Evolutionary conservation across 1,140 invertebrate genomes (phyloP).

Genomic region (Brachionus sp.): DNA sequence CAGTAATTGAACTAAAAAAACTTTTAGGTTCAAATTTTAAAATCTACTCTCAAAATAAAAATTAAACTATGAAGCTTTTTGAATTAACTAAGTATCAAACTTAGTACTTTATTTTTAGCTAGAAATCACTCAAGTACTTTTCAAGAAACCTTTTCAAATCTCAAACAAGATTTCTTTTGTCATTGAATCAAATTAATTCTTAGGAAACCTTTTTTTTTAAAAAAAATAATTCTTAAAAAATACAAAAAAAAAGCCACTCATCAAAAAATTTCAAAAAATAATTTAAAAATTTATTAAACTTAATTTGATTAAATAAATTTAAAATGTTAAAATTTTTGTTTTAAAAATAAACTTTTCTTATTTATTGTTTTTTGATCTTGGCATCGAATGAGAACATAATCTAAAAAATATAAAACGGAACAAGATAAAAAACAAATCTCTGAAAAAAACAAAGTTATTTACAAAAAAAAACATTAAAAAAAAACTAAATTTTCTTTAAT

Average conservation of each 20-base stretch:
- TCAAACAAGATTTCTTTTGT: neutral
- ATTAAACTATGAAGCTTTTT: neutral
- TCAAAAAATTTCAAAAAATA: neutral
- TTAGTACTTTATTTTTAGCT: neutral
- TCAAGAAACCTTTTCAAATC: neutral
- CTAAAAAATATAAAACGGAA: constrained; percentile 30
- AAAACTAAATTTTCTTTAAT: neutral
- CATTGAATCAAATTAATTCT: neutral
- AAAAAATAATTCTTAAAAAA: neutral
- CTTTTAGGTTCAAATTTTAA: neutral
- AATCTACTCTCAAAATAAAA: neutral
- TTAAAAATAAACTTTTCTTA: neutral
- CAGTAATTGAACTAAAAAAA: too few relatives aligned
- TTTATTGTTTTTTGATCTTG: neutral
- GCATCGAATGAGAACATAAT: neutral
- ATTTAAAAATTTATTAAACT: constrained; percentile 15
- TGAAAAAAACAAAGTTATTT: neutral
- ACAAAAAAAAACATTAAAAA: constrained; percentile 41
- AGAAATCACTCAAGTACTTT: neutral
- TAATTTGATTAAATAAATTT: constrained; percentile 33
- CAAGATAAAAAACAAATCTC: constrained; percentile 29
- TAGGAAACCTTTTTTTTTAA: neutral
- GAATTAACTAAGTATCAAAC: neutral
- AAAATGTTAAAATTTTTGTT: neutral
- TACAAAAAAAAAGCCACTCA: neutral